phyloP scores from a whole-genome alignment of 1,140 invertebrate genomes.

The Heliothis virescens region DNA sequence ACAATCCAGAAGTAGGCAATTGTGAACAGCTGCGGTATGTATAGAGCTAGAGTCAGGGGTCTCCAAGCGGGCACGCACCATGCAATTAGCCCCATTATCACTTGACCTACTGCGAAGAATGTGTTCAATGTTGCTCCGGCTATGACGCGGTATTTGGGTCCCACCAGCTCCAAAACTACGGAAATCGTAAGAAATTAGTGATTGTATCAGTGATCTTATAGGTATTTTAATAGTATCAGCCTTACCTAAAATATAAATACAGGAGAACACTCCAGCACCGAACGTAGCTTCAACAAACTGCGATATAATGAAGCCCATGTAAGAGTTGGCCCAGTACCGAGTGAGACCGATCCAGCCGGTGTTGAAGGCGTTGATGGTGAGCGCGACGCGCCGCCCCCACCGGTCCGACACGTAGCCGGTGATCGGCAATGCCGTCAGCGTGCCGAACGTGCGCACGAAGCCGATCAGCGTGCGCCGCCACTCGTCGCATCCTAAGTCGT shows the following conservation, averaged over 20 bases:
- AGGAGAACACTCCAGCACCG: constrained; percentile 62
- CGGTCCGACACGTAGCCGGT: constrained; percentile 89
- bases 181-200: not conserved
- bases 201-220: not conserved
- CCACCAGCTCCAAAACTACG: constrained; percentile 91
- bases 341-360: constrained; percentile 87
- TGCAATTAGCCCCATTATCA: constrained; percentile 88
- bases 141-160: constrained; percentile 89
- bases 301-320: constrained; percentile 87
- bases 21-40: constrained; percentile 88
- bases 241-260: constrained; percentile 67
- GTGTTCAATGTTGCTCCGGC: constrained; percentile 89
- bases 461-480: constrained; percentile 70
- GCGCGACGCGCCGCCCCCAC: constrained; percentile 87
- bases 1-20: constrained; percentile 88
- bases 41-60: constrained; percentile 88
- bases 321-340: constrained; percentile 88
- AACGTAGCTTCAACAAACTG: constrained; percentile 78
- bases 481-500: constrained; percentile 70
- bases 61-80: constrained; percentile 91
- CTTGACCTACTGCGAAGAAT: constrained; percentile 90
- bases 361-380: constrained; percentile 87
- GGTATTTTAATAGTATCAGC: not conserved
- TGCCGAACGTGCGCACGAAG: constrained; percentile 65
- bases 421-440: constrained; percentile 86